Evolutionary conservation across 2,113 vertebrate genomes (phyloP), one percentile per base, ranked within the genome.

Genomic region (Trematomus loennbergii): DNA sequence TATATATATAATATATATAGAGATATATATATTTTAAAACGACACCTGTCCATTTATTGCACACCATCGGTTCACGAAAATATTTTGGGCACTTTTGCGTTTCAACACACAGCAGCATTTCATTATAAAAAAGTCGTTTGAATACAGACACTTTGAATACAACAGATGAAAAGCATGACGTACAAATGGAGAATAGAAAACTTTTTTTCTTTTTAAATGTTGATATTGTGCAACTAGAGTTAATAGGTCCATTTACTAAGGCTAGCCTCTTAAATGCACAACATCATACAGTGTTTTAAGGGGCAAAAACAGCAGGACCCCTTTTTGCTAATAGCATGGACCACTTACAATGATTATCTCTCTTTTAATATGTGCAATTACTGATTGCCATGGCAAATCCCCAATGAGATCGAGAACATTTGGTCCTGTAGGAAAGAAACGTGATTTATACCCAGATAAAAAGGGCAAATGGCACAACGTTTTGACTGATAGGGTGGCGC

Each of bases 31-130:
- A 54, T 72, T 83, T 87, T 49, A 79, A 87, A 91, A 92, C 87
- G 73, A 88, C 88, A 93, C 85, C 83, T 68, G 82, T 93, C 86
- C 81, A 91, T 92, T 93, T 94, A 94, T 94, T 94, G 93, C 93
- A 94, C 93, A 92, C 91, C 76, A 89, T 88, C 58, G 82, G 75
- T 88, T 92, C 91, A 93, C 93, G 91, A 94, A 93, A 93, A 94
- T 90, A 92, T 84, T 91, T 87, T 88, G 91, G 93, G 93, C 92
- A 94, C 94, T 94, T 94, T 92, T 87, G 85, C 85, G 70, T 92
- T 92, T 91, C 82, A 72, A 90, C 91, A 89, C 91, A 93, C 91
- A 94, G 93, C 94, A 94, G 94, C 94, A 93, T 94, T 93, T 93
- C 79, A 88, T 89, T 88, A 87, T 89, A 91, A 82, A 93, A 96